Evolutionary conservation across 1,140 invertebrate species (phyloP), one percentile per base, ranked within the genome.

Genomic region (Bombus confusus): DNA sequence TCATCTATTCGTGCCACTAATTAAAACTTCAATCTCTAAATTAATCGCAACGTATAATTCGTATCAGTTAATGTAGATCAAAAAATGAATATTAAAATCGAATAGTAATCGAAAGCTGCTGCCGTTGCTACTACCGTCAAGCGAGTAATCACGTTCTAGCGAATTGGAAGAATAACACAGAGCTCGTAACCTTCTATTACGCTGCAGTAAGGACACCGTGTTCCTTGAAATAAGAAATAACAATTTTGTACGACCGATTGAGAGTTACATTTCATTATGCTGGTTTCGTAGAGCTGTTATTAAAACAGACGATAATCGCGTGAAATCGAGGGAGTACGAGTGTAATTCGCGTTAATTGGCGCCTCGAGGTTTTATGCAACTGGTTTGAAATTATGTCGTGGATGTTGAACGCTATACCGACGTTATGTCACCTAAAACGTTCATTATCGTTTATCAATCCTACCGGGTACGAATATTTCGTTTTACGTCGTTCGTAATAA

Each of bases 311-410:
- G 84, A 80, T 76, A 90, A 83, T 90, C 83, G 80, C 82, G 39
- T 87, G 68, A 80, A 88, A 87, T 86, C 66, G 76, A 72, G 68
- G 62, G 84, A 80, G 37, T 52, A 73, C 73, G 22, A 73, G 75
- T 62, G 74, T 84, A 47, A 91, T 91, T 91, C 84, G 83, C 76
- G 77, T 83, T 90, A 90, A 91, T 91, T 88, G 87, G 52, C 82
- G n/a, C 68, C 78, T 80, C 41, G 64, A 78, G 41, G 73, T 74
- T 69, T 91, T 91, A 81, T 78, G 83, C 88, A 88, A 91, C 83
- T 71, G 69, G 78, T 85, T 82, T 73, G 80, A 88, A 90, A 74
- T 80, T n/a, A 83, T 80, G 88, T 83, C 85, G 81, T 72, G 71
- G 39, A 84, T 80, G 37, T 41, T 41, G 41, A 72, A 13, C 18